Evolutionary conservation across 2,888 invertebrate species (phyloP).

Genomic region (Metalampra italica): DNA sequence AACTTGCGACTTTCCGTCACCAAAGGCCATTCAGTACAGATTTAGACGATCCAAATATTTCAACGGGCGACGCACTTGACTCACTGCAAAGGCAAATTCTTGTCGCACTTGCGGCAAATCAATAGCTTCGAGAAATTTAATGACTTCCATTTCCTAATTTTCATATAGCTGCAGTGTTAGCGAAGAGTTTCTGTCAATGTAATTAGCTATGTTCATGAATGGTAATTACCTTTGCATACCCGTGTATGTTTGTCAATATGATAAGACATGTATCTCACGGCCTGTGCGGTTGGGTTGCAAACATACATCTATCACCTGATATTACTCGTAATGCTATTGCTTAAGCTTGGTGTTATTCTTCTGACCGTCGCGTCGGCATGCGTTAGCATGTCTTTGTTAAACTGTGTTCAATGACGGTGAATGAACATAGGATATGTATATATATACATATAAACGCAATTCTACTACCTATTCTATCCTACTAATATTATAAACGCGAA

Average conservation of each 20-base stretch:
- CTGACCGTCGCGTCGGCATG: background rate
- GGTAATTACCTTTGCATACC: constrained; percentile 32
- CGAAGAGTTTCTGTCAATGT: constrained; percentile 8
- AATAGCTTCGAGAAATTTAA: background rate
- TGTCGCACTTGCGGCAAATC: background rate
- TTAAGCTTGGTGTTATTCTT: constrained; percentile 12
- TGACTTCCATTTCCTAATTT: background rate
- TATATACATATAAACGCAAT: no score
- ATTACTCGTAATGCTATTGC: constrained; percentile 1
- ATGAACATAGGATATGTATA: no score
- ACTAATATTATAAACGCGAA: no score
- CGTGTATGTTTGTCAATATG: constrained; percentile 28
- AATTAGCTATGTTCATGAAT: constrained; percentile 17
- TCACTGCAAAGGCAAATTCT: constrained; percentile 30
- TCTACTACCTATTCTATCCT: no score
- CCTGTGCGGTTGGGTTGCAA: constrained; percentile 29
- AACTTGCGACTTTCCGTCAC: constrained; percentile 46
- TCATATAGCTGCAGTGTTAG: constrained; percentile 16
- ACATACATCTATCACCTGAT: constrained; percentile 39
- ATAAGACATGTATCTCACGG: constrained; percentile 42
- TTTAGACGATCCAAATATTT: constrained; percentile 72
- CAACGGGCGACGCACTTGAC: constrained; percentile 64
- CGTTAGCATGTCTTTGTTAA: no score
- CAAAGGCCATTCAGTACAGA: constrained; percentile 63
- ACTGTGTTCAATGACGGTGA: no score